phyloP scores from a whole-genome alignment of 1,140 invertebrate species.

The Arion vulgaris region DNA sequence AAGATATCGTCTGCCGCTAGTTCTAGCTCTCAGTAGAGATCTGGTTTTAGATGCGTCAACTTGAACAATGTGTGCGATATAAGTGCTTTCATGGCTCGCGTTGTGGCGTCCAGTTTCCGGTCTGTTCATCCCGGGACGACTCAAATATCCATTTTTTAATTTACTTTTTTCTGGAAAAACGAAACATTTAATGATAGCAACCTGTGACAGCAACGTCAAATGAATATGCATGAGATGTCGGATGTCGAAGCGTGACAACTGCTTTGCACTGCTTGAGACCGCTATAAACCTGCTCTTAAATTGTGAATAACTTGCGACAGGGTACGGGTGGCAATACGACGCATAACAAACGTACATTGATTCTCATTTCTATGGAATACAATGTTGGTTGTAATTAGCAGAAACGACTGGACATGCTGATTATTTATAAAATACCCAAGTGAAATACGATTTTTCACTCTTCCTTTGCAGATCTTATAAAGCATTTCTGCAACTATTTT shows the following conservation, averaged over 20 bases:
- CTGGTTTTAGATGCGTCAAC: not conserved
- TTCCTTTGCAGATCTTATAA: no score
- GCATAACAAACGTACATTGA: not conserved
- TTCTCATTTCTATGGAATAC: not conserved
- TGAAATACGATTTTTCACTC: no score
- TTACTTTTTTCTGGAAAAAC: not conserved
- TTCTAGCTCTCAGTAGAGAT: no score
- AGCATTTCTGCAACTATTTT: no score
- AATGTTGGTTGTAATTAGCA: no score
- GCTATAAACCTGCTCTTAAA: constrained; percentile 12
- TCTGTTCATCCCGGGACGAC: not conserved
- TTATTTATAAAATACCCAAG: no score
- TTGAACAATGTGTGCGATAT: not conserved
- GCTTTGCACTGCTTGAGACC: not conserved
- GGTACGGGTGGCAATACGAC: not conserved
- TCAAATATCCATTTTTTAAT: not conserved
- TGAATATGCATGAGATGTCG: constrained; percentile 15
- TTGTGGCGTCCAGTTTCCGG: not conserved
- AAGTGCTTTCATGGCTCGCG: not conserved
- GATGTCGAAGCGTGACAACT: not conserved
- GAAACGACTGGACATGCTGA: no score
- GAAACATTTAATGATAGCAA: not conserved
- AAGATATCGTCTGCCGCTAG: no score
- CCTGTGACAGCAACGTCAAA: not conserved
- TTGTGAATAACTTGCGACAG: not conserved